Evolutionary conservation across 1,140 invertebrate genomes (phyloP), one percentile per base, ranked within the genome.

Genomic region (Drosophila neocordata): DNA sequence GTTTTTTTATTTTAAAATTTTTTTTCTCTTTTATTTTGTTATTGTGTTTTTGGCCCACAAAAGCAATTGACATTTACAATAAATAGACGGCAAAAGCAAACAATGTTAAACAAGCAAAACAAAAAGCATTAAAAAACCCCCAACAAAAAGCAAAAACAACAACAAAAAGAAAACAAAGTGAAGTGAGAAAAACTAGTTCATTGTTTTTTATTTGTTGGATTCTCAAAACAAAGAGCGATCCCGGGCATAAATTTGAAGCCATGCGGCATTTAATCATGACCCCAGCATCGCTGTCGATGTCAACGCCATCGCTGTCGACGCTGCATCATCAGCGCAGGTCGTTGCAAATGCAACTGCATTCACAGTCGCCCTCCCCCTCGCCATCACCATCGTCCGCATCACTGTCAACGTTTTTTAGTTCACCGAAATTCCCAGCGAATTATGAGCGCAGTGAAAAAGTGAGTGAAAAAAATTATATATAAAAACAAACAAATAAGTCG

Each of bases 361-460:
- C 73, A 22, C 67, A 60, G 20, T 75, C 83, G 61, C 67, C 77
- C 62, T 70, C 83, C 64, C 73, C 87, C 53, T 81, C 77, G 61
- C 73, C 73, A 22, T 81, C 41, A 15, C 69, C 83, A n/a, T 73
- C 83, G 61, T 70, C 83, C 66, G 72, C 87, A 65, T 87, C 82
- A 53, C 78, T 70, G 31, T 81, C 72, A 68, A 44, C 84, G 56
- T 77, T 69, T 71, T 90, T 83, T 41, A 70, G 81, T 56, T 85
- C 87, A 51, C 85, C 89, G 55, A 90, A 90, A 69, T 90, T 90
- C 67, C 89, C 89, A 77, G 76, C 89, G 31, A 91, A 90, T 77
- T 91, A 91, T 77, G 77, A 87, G 69, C 84, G 89, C 77, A 91
- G 82, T 79, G 89, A 91, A 79, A 91, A 91, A 90, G 89, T 91